Evolutionary conservation across 2,797 vertebrate species (phyloP), one percentile per base, ranked within the genome.

Genomic region (Macropodus opercularis): DNA sequence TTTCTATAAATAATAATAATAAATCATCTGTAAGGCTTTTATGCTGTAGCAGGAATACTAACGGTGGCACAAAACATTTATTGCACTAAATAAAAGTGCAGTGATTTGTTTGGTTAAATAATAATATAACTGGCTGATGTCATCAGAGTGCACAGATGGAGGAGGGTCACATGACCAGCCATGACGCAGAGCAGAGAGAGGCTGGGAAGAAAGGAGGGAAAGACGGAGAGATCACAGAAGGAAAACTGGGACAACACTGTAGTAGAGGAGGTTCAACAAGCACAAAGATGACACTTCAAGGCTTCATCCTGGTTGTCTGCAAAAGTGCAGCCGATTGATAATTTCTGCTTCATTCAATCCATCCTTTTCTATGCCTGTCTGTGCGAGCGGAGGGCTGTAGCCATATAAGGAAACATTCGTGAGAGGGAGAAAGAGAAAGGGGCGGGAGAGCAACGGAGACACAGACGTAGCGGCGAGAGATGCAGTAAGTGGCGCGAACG

Each of bases 361-460:
- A 65, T 83, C 64, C 51, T 60, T 63, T 66, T 83, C 61, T 66
- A 62, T 72, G 81, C 74, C 69, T 31, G 63, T 81, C 70, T 62
- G 43, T 40, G 77, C 75, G 75, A 79, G 80, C 62, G 60, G 73
- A 85, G 75, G 72, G 75, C 81, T 81, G 63, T 42, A 80, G 79
- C 90, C 90, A 77, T 91, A 91, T 90, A 91, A 88, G 90, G 90
- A 83, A 81, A 77, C 78, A 73, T 81, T 86, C 38, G 67, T 76
- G 80, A 75, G 70, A 15, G 47, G 19, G 72, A 73, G 73, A 69
- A 23, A 59, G 70, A 69, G 72, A 72, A 48, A 76, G 70, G 56
- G 78, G 46, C 48, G 75, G 68, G 80, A 72, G 70, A 66, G 66
- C 10, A 47, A 78, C 73, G 62, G 64, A 74, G 38, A 64, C 19